Base-by-base conservation (phyloP, 2,113 vertebrate genomes). In the Bucco capensis region DNA sequence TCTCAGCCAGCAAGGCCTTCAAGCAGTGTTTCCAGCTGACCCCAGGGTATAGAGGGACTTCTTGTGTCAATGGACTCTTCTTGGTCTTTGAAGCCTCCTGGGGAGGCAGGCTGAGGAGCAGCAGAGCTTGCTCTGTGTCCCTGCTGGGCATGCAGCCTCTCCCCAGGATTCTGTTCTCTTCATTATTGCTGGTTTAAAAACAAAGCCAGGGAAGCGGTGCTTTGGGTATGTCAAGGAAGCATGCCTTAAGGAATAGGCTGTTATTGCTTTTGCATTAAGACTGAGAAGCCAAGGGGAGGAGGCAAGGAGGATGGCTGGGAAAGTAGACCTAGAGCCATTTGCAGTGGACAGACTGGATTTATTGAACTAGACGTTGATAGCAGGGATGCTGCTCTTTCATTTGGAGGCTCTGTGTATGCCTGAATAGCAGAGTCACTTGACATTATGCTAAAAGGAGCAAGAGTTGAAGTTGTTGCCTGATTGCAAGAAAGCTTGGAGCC, bases 361-460 rank as follows among this genome's bases (percentile, higher is more conserved):
- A 72, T 81, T 57, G 79, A 14, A 53, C 58, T 65, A 87, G 71
- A 57, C 84, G 37, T 49, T 64, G 83, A 87, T 76, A 91, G 66
- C 86, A 83, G 58, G 56, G 81, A 86, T 93, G 58, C 53, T 70
- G 75, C 60, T 95, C 67, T 95, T 91, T 90, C 58, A 78, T 93
- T 92, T 90, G 64, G 51, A 80, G 71, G 31, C 50, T 67, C 60
- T 65, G 62, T 60, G 60, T 72, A 92, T 92, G 88, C 74, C 74
- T 92, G 78, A 94, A 92, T 76, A 94, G 64, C 75, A 80, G 23
- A 89, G 65, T 66, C 44, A 75, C 47, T 67, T 87, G 88, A 82
- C 73, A 70, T 73, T 51, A 89, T 81, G 47, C 28, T 85, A 66
- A 95, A 88, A 84, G 50, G 38, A 80, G 24, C 62, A 84, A 81